Percentiles rank a stretch among this genome's conserved stretches.
Conservation (phyloP, 2,113 vertebrate species). For the Perognathus longimembris region DNA sequence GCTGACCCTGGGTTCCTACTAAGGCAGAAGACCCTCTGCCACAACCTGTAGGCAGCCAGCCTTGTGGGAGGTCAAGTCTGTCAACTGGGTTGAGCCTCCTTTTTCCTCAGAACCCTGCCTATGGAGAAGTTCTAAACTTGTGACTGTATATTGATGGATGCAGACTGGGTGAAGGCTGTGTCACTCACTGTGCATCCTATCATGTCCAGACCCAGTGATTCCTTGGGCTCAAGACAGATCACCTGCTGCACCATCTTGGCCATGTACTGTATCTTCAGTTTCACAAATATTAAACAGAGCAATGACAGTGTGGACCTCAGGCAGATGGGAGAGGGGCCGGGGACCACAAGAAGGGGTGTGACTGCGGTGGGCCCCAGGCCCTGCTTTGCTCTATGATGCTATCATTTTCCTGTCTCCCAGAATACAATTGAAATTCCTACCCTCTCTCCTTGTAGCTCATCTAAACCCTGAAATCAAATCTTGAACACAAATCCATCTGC, state of each 20-base stretch:
- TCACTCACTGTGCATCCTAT: background rate
- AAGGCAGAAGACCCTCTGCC: background rate
- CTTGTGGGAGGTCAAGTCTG: background rate
- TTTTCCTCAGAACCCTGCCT: background rate
- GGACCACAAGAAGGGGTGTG: background rate
- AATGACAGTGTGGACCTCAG: background rate
- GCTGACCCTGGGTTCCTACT: background rate
- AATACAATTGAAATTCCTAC: background rate
- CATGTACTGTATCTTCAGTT: background rate
- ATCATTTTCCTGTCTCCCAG: background rate
- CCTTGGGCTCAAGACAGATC: background rate
- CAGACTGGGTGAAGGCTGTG: background rate
- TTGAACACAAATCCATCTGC: background rate
- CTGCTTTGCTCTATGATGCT: background rate
- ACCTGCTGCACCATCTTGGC: background rate
- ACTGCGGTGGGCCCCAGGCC: background rate
- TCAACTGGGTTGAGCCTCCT: background rate
- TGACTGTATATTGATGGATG: background rate
- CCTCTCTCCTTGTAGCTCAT: background rate
- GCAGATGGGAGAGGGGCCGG: background rate
- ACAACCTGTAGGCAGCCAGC: background rate
- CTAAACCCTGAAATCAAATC: background rate
- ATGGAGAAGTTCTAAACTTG: background rate
- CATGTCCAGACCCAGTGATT: accelerated
- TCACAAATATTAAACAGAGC: background rate